These are phyloP conservation scores for Apodemus sylvaticus DNA, from an alignment of 2,113 vertebrate species.

Conservation along the genomic window DNA sequence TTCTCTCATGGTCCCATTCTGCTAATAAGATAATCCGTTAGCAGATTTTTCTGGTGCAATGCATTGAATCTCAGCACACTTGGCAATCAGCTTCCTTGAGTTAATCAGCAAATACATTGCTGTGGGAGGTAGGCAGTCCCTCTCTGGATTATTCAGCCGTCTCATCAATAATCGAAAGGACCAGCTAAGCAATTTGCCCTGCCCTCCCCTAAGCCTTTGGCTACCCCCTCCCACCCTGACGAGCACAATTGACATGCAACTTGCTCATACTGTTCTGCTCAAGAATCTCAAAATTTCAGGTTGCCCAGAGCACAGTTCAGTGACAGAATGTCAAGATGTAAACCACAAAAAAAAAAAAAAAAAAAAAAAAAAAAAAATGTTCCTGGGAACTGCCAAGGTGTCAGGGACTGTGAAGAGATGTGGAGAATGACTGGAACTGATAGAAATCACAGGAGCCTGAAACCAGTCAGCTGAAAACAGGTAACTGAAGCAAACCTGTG, in stretches of 20 bases:
- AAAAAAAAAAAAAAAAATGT: not conserved
- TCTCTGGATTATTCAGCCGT: constrained; percentile 67
- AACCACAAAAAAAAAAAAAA: not conserved
- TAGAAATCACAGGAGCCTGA: not conserved
- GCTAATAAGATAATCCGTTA: constrained; percentile 62
- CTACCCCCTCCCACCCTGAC: not conserved
- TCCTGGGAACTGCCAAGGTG: not conserved
- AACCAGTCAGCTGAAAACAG: not conserved
- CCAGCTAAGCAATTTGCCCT: constrained; percentile 63
- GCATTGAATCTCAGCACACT: constrained; percentile 31
- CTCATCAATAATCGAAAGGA: constrained; percentile 65
- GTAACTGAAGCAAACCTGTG: not conserved
- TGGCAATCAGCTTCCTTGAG: constrained; percentile 41
- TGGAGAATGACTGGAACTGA: constrained; percentile 29
- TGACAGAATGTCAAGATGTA: constrained; percentile 1
- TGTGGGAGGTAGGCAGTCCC: constrained; percentile 48
- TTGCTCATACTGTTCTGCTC: not conserved
- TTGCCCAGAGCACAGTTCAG: not conserved
- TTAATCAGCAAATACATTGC: constrained; percentile 68
- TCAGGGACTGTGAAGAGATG: not conserved
- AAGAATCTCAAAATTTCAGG: not conserved
- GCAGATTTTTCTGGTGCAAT: constrained; percentile 56
- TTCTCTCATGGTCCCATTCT: not conserved
- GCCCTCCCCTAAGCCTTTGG: constrained; percentile 37
- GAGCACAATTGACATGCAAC: constrained; percentile 11